phyloP scores from a whole-genome alignment of 2,113 vertebrate genomes.

The Cyanoderma ruficeps region DNA sequence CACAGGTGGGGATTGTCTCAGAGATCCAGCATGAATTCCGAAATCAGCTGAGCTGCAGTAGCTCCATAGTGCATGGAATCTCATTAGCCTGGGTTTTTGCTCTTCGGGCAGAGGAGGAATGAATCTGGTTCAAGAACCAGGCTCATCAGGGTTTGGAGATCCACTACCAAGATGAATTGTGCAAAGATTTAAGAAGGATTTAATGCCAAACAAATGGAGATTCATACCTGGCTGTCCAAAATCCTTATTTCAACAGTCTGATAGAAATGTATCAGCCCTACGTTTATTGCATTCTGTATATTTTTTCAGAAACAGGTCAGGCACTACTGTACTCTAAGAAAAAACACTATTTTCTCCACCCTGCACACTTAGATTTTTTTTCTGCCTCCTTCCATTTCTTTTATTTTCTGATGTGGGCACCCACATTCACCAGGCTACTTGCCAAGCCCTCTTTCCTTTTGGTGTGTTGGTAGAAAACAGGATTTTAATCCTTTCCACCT shows the following conservation, averaged over 20 bases:
- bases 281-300: not conserved
- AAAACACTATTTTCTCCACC: not conserved
- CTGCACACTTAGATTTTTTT: not conserved
- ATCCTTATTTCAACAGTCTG: not conserved
- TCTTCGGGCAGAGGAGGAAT: not conserved
- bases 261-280: not conserved
- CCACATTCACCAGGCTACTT: not conserved
- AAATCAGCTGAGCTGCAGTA: not conserved
- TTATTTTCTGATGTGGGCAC: not conserved
- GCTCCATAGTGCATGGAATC: not conserved
- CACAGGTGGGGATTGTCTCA: not conserved
- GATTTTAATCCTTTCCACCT: not conserved
- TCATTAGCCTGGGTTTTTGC: not conserved
- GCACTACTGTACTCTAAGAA: not conserved
- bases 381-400: not conserved
- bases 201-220: not conserved
- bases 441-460: not conserved
- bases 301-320: not conserved
- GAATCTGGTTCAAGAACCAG: not conserved
- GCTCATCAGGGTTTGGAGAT: not conserved
- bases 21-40: not conserved
- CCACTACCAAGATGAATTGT: not conserved
- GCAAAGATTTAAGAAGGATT: not conserved
- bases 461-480: not conserved
- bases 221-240: not conserved